Evolutionary conservation across 2,888 invertebrate genomes (phyloP).

Genomic region (Mythimna loreyi): DNA sequence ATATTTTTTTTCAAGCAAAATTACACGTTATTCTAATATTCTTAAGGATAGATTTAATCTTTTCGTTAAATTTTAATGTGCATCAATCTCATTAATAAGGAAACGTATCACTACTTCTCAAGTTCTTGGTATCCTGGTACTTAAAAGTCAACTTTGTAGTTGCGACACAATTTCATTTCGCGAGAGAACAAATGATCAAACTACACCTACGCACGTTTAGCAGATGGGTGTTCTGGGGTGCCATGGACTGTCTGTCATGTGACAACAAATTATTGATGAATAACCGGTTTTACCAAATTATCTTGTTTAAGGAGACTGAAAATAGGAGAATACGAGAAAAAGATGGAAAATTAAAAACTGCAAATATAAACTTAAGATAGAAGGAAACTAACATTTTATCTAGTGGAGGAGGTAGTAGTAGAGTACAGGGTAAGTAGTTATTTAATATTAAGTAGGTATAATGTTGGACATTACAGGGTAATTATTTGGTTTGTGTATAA

Average conservation of each 20-base stretch:
- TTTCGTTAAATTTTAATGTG: conserved; percentile 18
- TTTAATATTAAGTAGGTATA: no score
- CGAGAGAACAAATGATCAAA: not conserved
- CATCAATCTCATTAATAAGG: conserved; percentile 38
- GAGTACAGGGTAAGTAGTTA: no score
- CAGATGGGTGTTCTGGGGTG: conserved; percentile 4
- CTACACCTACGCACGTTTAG: no score
- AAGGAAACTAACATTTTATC: no score
- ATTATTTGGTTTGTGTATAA: not conserved
- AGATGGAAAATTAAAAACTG: no score
- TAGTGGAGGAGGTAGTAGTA: no score
- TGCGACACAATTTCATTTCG: conserved; percentile 38
- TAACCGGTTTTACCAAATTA: conserved; percentile 2
- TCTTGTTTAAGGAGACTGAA: not conserved
- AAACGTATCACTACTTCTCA: conserved; percentile 61
- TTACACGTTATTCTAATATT: fast-evolving
- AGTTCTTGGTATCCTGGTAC: conserved; percentile 67
- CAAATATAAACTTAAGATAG: no score
- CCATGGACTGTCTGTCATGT: no score
- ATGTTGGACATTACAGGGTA: no score
- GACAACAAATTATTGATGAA: conserved; percentile 14
- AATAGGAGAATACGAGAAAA: not conserved
- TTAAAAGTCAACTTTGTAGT: conserved; percentile 69
- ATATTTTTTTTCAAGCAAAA: conserved; percentile 21
- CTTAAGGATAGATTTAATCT: conserved; percentile 7